phyloP scores from a whole-genome alignment of 2,113 vertebrate genomes.

The Helogale parvula region DNA sequence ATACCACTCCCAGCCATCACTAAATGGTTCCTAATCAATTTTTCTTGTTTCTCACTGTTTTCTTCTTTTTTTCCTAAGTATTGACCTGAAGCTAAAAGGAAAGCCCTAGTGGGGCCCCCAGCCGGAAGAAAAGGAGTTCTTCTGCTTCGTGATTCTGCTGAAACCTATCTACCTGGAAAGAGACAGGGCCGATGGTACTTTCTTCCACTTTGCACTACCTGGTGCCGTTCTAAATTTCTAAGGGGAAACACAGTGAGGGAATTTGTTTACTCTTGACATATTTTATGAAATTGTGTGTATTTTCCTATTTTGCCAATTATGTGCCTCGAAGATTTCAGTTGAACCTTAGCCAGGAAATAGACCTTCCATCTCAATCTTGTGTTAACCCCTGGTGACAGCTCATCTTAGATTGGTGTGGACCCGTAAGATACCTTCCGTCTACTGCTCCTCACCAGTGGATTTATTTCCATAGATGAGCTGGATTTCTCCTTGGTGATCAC shows the following conservation, averaged over 20 bases:
- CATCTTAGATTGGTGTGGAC: conserved; percentile 1
- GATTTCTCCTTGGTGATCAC: conserved; percentile 48
- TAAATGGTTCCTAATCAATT: not conserved
- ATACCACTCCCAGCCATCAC: not conserved
- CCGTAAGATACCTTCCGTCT: not conserved
- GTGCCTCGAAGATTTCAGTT: conserved; percentile 76
- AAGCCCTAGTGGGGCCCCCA: conserved; percentile 28
- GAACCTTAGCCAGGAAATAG: conserved; percentile 66
- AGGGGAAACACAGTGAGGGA: conserved; percentile 58
- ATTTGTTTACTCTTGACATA: conserved; percentile 30
- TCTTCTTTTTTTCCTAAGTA: conserved; percentile 62
- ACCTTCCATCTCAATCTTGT: conserved; percentile 56
- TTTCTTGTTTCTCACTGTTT: not conserved
- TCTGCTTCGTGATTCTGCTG: conserved; percentile 46
- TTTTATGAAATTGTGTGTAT: conserved; percentile 70
- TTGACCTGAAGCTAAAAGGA: conserved; percentile 85
- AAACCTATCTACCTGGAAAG: not conserved
- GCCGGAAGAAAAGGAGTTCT: conserved; percentile 64
- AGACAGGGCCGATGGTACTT: conserved; percentile 20
- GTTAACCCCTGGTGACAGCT: conserved; percentile 38
- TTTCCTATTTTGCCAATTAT: conserved; percentile 74
- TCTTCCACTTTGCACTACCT: conserved; percentile 68
- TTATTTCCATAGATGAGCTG: conserved; percentile 59
- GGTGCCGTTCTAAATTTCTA: conserved; percentile 72
- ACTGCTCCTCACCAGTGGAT: not conserved